A percentile compares a stretch with the other conserved stretches of the same genome.
phyloP scores from a whole-genome alignment of 2,113 vertebrate genomes.

The Leiothrix lutea region DNA sequence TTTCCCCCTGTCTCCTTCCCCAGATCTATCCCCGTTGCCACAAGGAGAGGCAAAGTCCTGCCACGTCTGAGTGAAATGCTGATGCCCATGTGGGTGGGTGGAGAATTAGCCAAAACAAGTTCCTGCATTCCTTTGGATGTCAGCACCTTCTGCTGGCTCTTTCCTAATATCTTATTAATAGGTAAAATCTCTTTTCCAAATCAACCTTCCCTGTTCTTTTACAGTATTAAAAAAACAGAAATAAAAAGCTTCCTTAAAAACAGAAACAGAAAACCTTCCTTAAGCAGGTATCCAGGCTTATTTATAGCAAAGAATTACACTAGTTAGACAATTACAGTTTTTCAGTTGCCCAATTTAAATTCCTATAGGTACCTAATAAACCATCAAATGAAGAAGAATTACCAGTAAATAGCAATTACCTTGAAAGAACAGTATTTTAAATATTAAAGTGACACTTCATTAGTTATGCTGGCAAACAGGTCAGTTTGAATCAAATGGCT shows the following conservation, averaged over 20 bases:
- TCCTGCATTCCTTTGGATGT: conserved; percentile 26
- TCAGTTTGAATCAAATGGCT: conserved; percentile 49
- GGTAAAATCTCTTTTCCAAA: background rate
- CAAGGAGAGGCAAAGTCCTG: background rate
- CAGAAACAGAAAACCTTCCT: background rate
- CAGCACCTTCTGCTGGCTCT: background rate
- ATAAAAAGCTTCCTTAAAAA: background rate
- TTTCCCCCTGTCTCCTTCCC: background rate
- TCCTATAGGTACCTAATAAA: conserved; percentile 56
- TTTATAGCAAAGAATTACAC: conserved; percentile 45
- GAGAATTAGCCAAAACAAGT: conserved; percentile 61
- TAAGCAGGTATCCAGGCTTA: conserved; percentile 17
- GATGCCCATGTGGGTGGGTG: background rate
- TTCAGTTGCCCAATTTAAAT: conserved; percentile 63
- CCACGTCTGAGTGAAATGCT: conserved; percentile 6
- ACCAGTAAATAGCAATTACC: conserved; percentile 56
- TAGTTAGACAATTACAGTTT: conserved; percentile 61
- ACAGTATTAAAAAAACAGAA: background rate
- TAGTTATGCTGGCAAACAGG: conserved; percentile 50
- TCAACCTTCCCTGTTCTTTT: background rate
- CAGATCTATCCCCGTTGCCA: background rate
- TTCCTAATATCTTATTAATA: conserved; percentile 15
- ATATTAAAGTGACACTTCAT: conserved; percentile 56
- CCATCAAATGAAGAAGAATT: conserved; percentile 60
- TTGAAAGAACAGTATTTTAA: conserved; percentile 46